Base-by-base conservation (phyloP, 2,113 vertebrate species). In the Vidua macroura region DNA sequence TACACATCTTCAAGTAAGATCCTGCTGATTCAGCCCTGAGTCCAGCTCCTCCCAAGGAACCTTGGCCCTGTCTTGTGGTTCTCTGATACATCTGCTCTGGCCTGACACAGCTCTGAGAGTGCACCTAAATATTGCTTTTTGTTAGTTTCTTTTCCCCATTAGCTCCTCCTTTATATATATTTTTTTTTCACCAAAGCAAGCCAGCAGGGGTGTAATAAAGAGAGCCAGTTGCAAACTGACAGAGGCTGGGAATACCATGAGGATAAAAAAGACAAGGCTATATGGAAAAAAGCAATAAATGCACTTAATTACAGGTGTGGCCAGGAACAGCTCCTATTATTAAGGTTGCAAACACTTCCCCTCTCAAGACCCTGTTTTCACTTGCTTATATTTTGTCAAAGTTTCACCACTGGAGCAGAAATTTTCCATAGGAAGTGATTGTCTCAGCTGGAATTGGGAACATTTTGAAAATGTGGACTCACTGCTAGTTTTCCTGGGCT, bases 221-320 rank as follows among this genome's bases (percentile, higher is more conserved):
- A 75, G 53, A 88, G 52, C 43, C 46, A 86, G 31, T 19, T 74
- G 59, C 68, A 74, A 93, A 90, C 35, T 81, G 39, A 48, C 16
- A 75, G 72, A 78, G 82, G 76, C 43, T 78, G 68, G 76, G 73
- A 94, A 88, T 74, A 88, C 56, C 76, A 86, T 0, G 0, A 84
- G 69, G 86, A 81, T 88, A 75, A 88, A 91, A 90, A 95, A 93
- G 69, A 86, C 2, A 28, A 93, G 39, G 48, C 64, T 78, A 52
- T 52, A 91, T 81, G 83, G 90, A 72, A 86, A 94, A 95, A 94
- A 88, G 11, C 90, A 96, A 83, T 92, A 81, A 96, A 93, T 60
- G 58, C 2, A 2, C 22, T 88, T 96, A 95, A 96, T 95, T 88
- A 94, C 41, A 93, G 92, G 92, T 64, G 92, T 93, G 88, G 80